Evolutionary conservation across 2,888 invertebrate genomes (phyloP).

Genomic region (Diaphora mendica): DNA sequence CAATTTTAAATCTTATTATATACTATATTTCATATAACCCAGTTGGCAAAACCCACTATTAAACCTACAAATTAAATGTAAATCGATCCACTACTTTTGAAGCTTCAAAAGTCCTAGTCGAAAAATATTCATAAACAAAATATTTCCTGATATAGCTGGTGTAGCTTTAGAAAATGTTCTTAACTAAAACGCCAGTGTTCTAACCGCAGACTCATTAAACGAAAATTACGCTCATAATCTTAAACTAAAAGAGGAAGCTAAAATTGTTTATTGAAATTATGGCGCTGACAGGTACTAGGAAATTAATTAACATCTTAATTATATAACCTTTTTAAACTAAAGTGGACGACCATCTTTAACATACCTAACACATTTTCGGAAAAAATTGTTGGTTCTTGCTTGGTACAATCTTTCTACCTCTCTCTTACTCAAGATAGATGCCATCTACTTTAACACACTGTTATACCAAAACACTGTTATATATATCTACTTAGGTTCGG

Average conservation of each 20-base stretch:
- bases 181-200: not conserved
- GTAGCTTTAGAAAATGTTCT: not conserved
- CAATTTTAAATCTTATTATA: too few species aligned
- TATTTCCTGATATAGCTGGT: too few species aligned
- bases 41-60: too few species aligned
- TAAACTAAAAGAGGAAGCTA: not conserved
- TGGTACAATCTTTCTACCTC: not conserved
- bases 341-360: not conserved
- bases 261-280: constrained; percentile 1
- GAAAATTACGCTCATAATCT: constrained; percentile 1
- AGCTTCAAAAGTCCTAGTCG: too few species aligned
- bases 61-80: not conserved
- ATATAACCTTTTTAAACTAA: not conserved
- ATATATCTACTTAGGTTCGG: too few species aligned
- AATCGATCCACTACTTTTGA: not conserved
- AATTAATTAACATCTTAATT: not conserved
- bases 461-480: not conserved
- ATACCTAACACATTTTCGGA: not conserved
- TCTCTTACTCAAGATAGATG: not conserved
- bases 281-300: not conserved
- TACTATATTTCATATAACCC: too few species aligned
- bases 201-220: not conserved
- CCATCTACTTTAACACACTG: not conserved
- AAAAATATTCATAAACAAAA: not conserved
- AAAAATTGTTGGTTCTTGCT: not conserved